phyloP scores from a whole-genome alignment of 2,888 invertebrate genomes.

The Hypselothyrea guttata region DNA sequence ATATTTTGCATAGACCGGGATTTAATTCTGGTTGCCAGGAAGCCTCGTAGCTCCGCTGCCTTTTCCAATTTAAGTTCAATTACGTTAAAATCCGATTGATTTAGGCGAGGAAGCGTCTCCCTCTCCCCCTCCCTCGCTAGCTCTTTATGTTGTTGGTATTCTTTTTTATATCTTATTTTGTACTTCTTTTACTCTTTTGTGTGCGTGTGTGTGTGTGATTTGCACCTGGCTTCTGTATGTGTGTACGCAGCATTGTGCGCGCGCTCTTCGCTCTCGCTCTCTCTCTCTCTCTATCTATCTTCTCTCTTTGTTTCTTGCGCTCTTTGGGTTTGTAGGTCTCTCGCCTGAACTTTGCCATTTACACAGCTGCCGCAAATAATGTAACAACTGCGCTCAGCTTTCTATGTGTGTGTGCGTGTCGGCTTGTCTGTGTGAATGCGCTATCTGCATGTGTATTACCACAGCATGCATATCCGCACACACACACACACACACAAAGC shows the following conservation, averaged over 20 bases:
- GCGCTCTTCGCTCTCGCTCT: slow-evolving; percentile 31
- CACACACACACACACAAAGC: slow-evolving; percentile 16
- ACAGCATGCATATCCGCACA: slow-evolving; percentile 32
- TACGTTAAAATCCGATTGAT: slow-evolving; percentile 45
- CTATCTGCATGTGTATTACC: slow-evolving; percentile 29
- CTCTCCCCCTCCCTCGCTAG: too few relatives aligned
- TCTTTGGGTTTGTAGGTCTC: slow-evolving; percentile 45
- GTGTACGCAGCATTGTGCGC: slow-evolving; percentile 55
- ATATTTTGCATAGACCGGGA: neutral
- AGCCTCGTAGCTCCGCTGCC: slow-evolving; percentile 7
- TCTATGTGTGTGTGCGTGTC: slow-evolving; percentile 4
- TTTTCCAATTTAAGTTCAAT: slow-evolving; percentile 7
- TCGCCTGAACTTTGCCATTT: slow-evolving; percentile 67
- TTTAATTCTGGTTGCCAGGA: slow-evolving; percentile 33
- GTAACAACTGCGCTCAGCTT: slow-evolving; percentile 36
- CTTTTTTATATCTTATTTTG: slow-evolving; percentile 8
- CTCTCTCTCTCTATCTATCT: slow-evolving; percentile 3
- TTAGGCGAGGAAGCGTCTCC: slow-evolving; percentile 28
- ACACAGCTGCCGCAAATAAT: slow-evolving; percentile 56
- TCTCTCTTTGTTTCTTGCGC: slow-evolving; percentile 3
- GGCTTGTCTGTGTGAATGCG: slow-evolving; percentile 20
- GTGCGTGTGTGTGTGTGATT: slow-evolving; percentile 20
- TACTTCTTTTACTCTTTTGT: slow-evolving; percentile 10
- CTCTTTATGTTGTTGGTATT: slow-evolving; percentile 6
- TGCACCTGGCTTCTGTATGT: slow-evolving; percentile 43